Evolutionary conservation across 1,140 invertebrate species (phyloP), one percentile per base, ranked within the genome.

Genomic region (Pentalonia nigronervosa): DNA sequence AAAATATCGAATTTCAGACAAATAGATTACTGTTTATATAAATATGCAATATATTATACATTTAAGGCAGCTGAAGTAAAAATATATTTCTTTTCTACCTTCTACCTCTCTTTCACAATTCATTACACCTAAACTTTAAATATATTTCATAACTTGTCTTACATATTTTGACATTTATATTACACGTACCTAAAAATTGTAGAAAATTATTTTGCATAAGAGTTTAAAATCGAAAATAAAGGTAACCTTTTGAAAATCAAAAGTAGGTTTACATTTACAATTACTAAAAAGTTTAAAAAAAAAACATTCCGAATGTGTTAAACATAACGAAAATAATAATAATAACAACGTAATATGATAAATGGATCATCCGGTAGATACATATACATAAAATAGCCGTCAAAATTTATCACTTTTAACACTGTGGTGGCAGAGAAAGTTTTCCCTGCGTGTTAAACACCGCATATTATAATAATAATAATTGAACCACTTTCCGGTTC

Each of bases 401-500:
- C 60, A 76, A 76, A 76, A 76, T 76, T 17, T 76, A 76, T 76
- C 60, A 76, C n/a, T 76, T 76, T 76, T 76, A 76, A 76, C 60
- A 30, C 60, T n/a, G 60, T n/a, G n/a, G 30, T 76, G 60, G 17
- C 60, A 76, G 60, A n/a, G 60, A 76, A 76, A 76, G 60, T 76
- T 76, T n/a, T 17, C 30, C 60, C 60, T 14, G n/a, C 60, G n/a
- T n/a, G 60, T 76, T 76, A 76, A 76, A 76, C 60, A 30, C 60
- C n/a, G 60, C 30, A n/a, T 76, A n/a, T 67, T 67, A 67, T 67
- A 17, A 67, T 67, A 76, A 76, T 76, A 76, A 76, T 76, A n/a
- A 76, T 76, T 76, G 60, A 76, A 76, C 60, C 60, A 76, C 60
- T 76, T 76, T 76, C 60, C 60, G 60, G 60, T 76, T 76, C 60